Evolutionary conservation across 1,140 invertebrate genomes (phyloP).

Genomic region (Vanessa tameamea): DNA sequence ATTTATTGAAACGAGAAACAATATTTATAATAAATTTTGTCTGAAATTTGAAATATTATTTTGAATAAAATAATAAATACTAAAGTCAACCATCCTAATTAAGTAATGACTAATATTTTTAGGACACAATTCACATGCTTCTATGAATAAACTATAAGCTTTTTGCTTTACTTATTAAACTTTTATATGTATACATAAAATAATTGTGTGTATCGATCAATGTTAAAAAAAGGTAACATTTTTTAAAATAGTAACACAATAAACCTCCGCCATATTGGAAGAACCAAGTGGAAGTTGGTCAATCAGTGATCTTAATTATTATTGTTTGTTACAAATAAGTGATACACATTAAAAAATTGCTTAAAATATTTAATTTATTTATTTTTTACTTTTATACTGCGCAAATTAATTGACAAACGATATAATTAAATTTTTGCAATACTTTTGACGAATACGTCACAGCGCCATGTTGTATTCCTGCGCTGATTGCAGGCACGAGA

Average conservation of each 20-base stretch:
- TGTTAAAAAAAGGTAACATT: neutral
- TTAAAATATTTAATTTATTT: conserved; percentile 42
- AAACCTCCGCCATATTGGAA: conserved; percentile 77
- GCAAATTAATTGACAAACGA: conserved; percentile 18
- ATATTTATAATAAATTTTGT: too few species aligned
- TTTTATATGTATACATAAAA: too few species aligned
- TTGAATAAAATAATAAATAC: too few species aligned
- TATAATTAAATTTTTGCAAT: conserved; percentile 67
- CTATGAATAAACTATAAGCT: too few species aligned
- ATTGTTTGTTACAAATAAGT: conserved; percentile 25
- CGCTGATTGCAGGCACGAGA: conserved; percentile 81
- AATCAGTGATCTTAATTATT: conserved; percentile 48
- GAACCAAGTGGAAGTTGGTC: conserved; percentile 73
- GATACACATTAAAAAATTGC: conserved; percentile 38
- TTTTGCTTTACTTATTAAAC: too few species aligned
- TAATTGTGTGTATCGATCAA: too few species aligned
- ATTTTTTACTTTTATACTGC: conserved; percentile 26
- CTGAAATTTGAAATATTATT: too few species aligned
- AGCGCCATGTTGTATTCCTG: conserved; percentile 81
- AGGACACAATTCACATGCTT: too few species aligned
- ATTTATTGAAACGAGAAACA: too few species aligned
- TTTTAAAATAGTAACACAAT: conserved; percentile 50
- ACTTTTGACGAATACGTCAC: conserved; percentile 78
- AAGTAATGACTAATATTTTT: too few species aligned
- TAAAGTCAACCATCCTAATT: too few species aligned